Conservation (phyloP, 2,113 vertebrate species). For the Oncorhynchus mykiss region DNA sequence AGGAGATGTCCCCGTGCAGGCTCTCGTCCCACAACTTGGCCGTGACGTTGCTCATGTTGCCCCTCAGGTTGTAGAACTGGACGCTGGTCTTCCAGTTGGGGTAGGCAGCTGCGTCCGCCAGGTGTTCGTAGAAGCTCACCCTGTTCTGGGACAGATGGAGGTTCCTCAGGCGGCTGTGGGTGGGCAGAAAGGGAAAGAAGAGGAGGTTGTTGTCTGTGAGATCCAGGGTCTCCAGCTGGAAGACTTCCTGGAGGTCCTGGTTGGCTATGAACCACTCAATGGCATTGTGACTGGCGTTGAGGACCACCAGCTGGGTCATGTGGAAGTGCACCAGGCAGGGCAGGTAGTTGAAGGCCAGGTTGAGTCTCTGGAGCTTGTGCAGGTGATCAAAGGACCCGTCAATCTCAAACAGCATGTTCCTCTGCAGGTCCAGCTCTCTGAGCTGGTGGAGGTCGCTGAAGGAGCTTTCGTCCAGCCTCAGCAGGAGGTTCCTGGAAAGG, state of each 20-base stretch:
- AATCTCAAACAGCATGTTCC: constrained; percentile 91
- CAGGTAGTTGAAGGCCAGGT: constrained; percentile 89
- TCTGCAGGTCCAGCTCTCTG: constrained; percentile 84
- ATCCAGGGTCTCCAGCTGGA: constrained; percentile 86
- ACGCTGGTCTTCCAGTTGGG: constrained; percentile 67
- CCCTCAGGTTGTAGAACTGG: constrained; percentile 82
- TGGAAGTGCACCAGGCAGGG: constrained; percentile 85
- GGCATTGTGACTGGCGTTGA: constrained; percentile 87
- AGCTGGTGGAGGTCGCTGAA: constrained; percentile 80
- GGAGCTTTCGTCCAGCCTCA: constrained; percentile 79
- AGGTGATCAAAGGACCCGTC: constrained; percentile 82
- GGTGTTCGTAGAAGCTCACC: constrained; percentile 83
- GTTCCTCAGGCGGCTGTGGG: constrained; percentile 73
- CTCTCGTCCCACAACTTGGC: constrained; percentile 85
- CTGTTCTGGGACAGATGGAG: constrained; percentile 84
- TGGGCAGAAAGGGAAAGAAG: constrained; percentile 91
- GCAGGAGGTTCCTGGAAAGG: constrained; percentile 82
- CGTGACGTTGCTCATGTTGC: constrained; percentile 74
- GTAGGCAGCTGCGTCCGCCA: constrained; percentile 66
- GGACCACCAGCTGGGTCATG: constrained; percentile 78
- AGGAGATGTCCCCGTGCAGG: constrained; percentile 79
- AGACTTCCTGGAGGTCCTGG: constrained; percentile 69
- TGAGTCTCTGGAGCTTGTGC: constrained; percentile 79
- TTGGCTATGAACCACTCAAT: constrained; percentile 90
- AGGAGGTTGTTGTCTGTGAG: constrained; percentile 88